phyloP scores from a whole-genome alignment of 2,113 vertebrate species.

The Proteles cristata region DNA sequence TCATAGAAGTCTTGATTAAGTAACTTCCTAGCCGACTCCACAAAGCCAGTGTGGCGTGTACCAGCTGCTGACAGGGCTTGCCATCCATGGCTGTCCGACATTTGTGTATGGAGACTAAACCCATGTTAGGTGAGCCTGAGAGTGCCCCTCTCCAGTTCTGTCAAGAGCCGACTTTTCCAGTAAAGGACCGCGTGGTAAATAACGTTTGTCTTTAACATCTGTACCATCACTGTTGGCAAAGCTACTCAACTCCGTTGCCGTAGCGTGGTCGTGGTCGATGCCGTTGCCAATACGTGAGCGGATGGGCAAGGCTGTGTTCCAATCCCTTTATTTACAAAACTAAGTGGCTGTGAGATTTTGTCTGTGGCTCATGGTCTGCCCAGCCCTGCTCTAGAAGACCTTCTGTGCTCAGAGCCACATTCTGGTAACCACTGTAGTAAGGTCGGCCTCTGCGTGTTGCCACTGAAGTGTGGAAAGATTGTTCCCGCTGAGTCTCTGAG shows the following conservation, averaged over 20 bases:
- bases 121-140: background rate
- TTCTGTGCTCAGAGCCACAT: background rate
- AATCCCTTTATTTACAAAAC: background rate
- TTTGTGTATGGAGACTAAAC: background rate
- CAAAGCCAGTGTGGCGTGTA: background rate
- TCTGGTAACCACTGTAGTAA: background rate
- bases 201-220: background rate
- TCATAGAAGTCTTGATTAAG: constrained; percentile 12
- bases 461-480: background rate
- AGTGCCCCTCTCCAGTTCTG: background rate
- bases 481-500: background rate
- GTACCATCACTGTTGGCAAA: background rate
- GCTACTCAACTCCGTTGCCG: background rate
- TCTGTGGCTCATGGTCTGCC: background rate
- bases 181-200: background rate
- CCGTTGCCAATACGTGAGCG: background rate
- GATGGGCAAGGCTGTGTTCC: background rate
- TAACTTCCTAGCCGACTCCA: background rate
- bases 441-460: background rate
- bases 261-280: background rate
- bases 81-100: background rate
- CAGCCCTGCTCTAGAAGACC: background rate
- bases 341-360: background rate
- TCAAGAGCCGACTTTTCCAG: background rate
- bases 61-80: background rate